Evolutionary conservation across 1,140 invertebrate genomes (phyloP).

Genomic region (Sweltsa coloradensis): DNA sequence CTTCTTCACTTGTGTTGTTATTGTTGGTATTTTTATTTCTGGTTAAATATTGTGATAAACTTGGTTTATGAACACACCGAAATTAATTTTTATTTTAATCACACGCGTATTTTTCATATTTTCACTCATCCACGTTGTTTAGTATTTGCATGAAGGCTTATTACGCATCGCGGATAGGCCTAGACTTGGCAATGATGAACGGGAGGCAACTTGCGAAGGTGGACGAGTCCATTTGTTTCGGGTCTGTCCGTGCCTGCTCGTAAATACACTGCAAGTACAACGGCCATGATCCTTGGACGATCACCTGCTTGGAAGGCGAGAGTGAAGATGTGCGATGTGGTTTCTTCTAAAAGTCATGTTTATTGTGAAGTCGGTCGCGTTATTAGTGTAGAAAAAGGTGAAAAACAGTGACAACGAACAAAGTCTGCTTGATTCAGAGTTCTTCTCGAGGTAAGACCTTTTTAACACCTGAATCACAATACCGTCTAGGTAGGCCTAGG

Average conservation of each 20-base stretch:
- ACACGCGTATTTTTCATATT: background rate
- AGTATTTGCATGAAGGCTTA: background rate
- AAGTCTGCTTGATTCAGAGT: too few species aligned
- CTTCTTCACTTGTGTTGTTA: too few species aligned
- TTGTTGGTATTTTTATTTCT: too few species aligned
- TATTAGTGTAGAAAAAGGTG: too few species aligned
- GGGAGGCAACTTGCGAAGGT: background rate
- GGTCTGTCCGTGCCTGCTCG: background rate
- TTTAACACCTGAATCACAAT: too few species aligned
- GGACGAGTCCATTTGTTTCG: background rate
- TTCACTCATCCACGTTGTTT: background rate
- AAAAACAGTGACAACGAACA: too few species aligned
- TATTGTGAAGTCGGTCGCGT: too few species aligned
- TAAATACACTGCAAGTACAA: constrained; percentile 1
- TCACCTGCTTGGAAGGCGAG: constrained; percentile 7
- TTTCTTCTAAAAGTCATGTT: background rate
- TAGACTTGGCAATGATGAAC: background rate
- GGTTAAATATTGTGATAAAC: too few species aligned
- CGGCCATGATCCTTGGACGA: constrained; percentile 8
- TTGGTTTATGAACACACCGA: too few species aligned
- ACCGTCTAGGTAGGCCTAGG: too few species aligned
- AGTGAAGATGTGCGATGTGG: constrained; percentile 3
- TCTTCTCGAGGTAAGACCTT: background rate
- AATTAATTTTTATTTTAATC: too few species aligned
- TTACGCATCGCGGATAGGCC: background rate